Conservation (phyloP, 2,797 vertebrate species). For the Leucoraja ocellata region DNA sequence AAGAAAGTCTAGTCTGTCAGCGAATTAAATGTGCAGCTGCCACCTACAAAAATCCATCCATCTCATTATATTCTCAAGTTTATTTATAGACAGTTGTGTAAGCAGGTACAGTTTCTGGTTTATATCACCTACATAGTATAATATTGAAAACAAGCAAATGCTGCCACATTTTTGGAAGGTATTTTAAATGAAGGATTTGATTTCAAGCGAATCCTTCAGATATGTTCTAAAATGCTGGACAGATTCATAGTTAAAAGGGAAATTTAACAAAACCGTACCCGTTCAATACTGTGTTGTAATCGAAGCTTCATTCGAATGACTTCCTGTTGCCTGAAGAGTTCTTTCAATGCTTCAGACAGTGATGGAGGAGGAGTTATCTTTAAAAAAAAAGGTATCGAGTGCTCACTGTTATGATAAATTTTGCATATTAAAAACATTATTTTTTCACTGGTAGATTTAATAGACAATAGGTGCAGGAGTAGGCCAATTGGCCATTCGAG, state of each 20-base stretch:
- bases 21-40: background rate
- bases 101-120: background rate
- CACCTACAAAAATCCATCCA: background rate
- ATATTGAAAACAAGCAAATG: background rate
- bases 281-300: constrained; percentile 95
- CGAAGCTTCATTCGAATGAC: constrained; percentile 92
- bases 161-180: background rate
- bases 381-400: constrained; percentile 47
- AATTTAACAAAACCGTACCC: constrained; percentile 58
- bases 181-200: background rate
- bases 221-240: background rate
- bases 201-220: background rate
- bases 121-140: background rate
- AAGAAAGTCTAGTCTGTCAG: background rate
- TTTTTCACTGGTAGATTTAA: background rate
- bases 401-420: background rate
- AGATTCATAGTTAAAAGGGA: background rate
- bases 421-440: background rate
- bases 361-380: constrained; percentile 94
- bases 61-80: background rate
- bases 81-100: background rate
- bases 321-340: constrained; percentile 96
- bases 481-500: too few species aligned
- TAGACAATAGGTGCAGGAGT: too few species aligned
- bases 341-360: constrained; percentile 87